Percentiles rank a stretch among this genome's conserved stretches.
Conservation (phyloP, 2,888 invertebrate species). For the Drosophila yooni region DNA sequence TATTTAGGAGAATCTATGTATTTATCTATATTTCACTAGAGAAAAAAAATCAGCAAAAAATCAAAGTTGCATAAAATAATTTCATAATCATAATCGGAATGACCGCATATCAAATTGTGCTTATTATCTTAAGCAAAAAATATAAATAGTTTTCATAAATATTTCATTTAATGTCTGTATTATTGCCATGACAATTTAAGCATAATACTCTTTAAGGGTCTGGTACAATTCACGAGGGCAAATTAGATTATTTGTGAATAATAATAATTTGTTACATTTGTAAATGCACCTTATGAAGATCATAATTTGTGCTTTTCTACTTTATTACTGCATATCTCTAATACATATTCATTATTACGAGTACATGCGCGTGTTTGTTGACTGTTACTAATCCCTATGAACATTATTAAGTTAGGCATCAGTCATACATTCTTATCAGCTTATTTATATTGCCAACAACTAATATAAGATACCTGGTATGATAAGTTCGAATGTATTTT, state of each 20-base stretch:
- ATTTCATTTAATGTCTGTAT: neutral
- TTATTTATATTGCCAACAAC: neutral
- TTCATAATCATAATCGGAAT: neutral
- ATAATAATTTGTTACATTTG: neutral
- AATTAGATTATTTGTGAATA: neutral
- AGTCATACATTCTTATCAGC: constrained; percentile 6
- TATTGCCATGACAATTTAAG: neutral
- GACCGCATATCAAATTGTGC: neutral
- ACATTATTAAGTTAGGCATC: constrained; percentile 17
- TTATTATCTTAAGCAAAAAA: neutral
- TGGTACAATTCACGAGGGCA: neutral
- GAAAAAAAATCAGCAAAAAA: neutral
- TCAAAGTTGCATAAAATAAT: neutral
- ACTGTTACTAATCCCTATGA: neutral
- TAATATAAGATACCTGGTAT: neutral
- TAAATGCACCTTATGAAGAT: neutral
- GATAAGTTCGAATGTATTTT: neutral
- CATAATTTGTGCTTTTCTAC: neutral
- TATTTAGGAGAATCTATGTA: neutral
- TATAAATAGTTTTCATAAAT: neutral
- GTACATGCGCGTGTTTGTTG: neutral
- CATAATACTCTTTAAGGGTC: neutral
- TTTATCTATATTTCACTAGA: neutral
- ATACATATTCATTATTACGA: neutral
- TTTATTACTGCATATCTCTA: constrained; percentile 3